Conservation (phyloP, 2,113 vertebrate genomes). For the Dryoscopus gambensis region DNA sequence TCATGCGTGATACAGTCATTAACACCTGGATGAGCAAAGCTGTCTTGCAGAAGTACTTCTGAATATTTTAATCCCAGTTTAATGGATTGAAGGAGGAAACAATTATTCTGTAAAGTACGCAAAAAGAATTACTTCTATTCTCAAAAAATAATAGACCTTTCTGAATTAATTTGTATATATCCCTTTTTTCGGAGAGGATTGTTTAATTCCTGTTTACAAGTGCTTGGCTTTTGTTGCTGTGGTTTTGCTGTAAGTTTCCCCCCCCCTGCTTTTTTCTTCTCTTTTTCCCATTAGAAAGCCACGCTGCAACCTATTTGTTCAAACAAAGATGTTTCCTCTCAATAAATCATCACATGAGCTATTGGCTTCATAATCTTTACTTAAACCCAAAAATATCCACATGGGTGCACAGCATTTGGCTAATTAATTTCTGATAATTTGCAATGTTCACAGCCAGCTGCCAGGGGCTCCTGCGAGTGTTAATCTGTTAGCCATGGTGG, state of each 20-base stretch:
- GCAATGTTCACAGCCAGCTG: constrained; percentile 37
- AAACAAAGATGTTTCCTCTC: neutral
- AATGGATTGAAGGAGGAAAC: neutral
- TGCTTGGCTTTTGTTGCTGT: neutral
- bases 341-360: constrained; percentile 5
- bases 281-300: neutral
- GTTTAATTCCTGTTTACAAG: constrained; percentile 27
- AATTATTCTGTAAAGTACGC: neutral
- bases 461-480: neutral
- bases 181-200: neutral
- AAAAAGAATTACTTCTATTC: neutral
- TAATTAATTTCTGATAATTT: constrained; percentile 67
- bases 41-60: neutral
- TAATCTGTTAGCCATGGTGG: constrained; percentile 38
- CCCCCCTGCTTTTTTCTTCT: accelerated
- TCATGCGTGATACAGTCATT: neutral
- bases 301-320: neutral
- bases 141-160: neutral
- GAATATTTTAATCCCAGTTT: neutral
- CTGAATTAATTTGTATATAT: neutral
- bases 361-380: constrained; percentile 44
- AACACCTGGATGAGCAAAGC: neutral
- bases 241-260: neutral
- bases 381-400: constrained; percentile 55
- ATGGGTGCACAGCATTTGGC: constrained; percentile 44